Base-by-base conservation (phyloP, 2,797 vertebrate species). In the Microcaecilia unicolor region DNA sequence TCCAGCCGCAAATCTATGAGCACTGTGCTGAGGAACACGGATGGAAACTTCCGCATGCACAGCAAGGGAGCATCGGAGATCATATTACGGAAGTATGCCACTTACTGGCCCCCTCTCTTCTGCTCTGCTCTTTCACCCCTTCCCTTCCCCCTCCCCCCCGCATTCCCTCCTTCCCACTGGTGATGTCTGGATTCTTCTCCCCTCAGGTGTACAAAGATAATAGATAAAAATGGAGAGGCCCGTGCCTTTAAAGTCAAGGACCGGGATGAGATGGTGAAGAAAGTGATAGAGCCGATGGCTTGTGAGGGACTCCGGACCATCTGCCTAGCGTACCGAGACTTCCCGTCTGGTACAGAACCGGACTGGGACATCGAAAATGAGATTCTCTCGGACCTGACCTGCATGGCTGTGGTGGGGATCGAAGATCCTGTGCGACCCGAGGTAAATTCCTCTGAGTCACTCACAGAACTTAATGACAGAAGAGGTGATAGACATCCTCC, bases 21-120 rank as follows among this genome's bases (percentile, higher is more conserved):
- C 75, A 99, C 95, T 0, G 90, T 99, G 39, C 64, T 99, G 26
- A 74, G 76, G 72, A 93, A 72, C 3, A 22, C 85, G 0, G 65
- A 65, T 0, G 86, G 87, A 0, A 54, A 89, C 38, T 99, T 81
- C 78, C 87, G 91, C 57, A 93, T 99, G 92, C 98, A 93, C 88
- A 98, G 94, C 89, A 99, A 99, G 51, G 95, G 95, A 1, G 94
- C 95, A 3, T 98, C 96, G 0, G 95, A 99, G 77, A 97, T 99
- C 49, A 34, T 99, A 48, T 74, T 99, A 40, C 90, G 93, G 67
- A 98, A 93, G 96, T 99, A 82, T 78, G 69, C 20, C 19, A n/a
- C n/a, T n/a, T n/a, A n/a, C n/a, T n/a, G n/a, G n/a, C n/a, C n/a
- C n/a, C n/a, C n/a, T n/a, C n/a, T n/a, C n/a, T n/a, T 10, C 7